Conservation (phyloP, 2,888 invertebrate species). For the Strigamia transsilvanica region DNA sequence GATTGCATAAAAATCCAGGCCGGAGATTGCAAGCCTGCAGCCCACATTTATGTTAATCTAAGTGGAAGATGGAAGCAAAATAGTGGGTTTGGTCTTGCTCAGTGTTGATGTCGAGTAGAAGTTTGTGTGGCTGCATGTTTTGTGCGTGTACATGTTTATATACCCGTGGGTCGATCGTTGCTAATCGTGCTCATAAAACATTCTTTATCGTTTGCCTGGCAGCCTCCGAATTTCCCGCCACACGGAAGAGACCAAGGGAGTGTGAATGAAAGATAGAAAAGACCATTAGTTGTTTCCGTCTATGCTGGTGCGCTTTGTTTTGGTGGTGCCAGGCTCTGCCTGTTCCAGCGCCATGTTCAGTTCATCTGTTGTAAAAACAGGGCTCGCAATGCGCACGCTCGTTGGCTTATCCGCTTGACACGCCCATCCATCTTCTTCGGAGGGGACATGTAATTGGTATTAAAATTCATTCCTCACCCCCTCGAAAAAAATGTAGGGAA, state of each 20-base stretch:
- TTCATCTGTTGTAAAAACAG: conserved; percentile 52
- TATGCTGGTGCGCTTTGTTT: conserved; percentile 21
- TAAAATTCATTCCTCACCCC: conserved; percentile 54
- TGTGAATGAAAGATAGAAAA: conserved; percentile 53
- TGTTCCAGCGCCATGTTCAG: conserved; percentile 15
- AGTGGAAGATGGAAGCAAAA: background rate
- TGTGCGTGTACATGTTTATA: conserved; percentile 40
- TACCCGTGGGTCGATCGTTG: conserved; percentile 16
- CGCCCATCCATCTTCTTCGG: conserved; percentile 53
- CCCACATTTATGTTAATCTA: background rate
- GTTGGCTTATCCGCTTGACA: conserved; percentile 53
- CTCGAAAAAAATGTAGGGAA: conserved; percentile 9
- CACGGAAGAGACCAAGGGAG: conserved; percentile 34
- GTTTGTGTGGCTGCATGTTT: conserved; percentile 24
- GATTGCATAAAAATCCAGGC: background rate
- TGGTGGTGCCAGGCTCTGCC: conserved; percentile 11
- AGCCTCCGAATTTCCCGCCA: conserved; percentile 50
- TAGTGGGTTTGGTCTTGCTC: background rate
- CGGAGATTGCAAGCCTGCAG: background rate
- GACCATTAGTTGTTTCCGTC: conserved; percentile 50
- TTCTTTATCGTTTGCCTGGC: conserved; percentile 51
- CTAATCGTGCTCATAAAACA: conserved; percentile 53
- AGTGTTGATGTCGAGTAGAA: background rate
- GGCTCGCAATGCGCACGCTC: conserved; percentile 51
- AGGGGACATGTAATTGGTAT: conserved; percentile 53